These are phyloP conservation scores for Plestiodon gilberti DNA, from an alignment of 2,113 vertebrate genomes.

Conservation along the genomic window DNA sequence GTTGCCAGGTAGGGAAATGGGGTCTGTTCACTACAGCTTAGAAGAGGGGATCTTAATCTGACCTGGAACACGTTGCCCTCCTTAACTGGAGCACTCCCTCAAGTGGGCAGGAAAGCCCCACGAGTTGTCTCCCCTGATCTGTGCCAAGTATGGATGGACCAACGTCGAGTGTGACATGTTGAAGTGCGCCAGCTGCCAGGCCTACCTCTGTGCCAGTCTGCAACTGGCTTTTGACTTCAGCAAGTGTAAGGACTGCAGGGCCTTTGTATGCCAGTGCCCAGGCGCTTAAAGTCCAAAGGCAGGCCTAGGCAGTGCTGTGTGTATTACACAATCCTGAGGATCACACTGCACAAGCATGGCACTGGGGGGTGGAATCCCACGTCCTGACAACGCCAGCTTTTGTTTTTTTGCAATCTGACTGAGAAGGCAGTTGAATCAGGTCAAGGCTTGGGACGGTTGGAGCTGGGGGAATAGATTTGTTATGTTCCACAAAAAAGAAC, in stretches of 20 bases:
- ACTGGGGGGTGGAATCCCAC: no score
- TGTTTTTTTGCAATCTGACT: neutral
- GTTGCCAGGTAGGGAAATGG: no score
- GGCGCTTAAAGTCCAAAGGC: neutral
- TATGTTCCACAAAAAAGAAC: no score
- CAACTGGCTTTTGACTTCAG: slow-evolving; percentile 84
- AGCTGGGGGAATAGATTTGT: no score
- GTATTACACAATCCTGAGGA: no score
- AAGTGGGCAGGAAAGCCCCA: slow-evolving; percentile 92
- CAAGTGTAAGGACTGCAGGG: slow-evolving; percentile 79
- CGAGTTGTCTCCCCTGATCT: slow-evolving; percentile 86
- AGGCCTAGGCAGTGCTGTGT: neutral
- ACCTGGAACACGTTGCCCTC: neutral
- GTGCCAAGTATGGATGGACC: slow-evolving; percentile 90
- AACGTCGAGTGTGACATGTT: slow-evolving; percentile 90
- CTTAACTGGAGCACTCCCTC: slow-evolving; percentile 86
- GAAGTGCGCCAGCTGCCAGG: slow-evolving; percentile 92
- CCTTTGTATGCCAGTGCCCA: neutral
- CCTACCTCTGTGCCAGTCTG: slow-evolving; percentile 87
- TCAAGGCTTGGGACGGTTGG: no score
- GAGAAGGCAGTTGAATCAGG: neutral
- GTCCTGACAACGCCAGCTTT: neutral
- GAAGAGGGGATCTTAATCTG: no score
- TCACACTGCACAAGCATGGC: neutral
- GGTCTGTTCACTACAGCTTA: no score